Base-by-base conservation (phyloP, 1,140 invertebrate genomes). In the Penaeus vannamei region DNA sequence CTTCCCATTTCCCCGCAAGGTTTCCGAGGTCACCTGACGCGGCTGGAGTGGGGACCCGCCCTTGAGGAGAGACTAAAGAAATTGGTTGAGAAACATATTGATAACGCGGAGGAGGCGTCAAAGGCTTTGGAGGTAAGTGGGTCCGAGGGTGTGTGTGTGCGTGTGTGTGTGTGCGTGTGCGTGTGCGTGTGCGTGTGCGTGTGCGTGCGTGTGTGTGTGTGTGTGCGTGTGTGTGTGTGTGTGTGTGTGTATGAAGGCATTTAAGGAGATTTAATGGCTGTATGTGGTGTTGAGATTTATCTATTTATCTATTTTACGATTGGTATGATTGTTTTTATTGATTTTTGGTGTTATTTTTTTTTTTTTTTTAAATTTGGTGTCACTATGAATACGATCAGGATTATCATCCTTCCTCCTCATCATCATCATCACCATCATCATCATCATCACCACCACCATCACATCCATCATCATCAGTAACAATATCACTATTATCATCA, bases 21-120 rank as follows among this genome's bases (percentile, higher is more conserved):
- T 92, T 95, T 95, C 92, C 94, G 95, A 90, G 95, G 95, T 2
- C 95, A 95, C 91, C 95, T 94, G 1, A 95, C 95, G 5, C 92
- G 95, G 36, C 94, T 95, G 89, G 94, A 95, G 91, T 95, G 95
- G 92, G 95, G 95, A 17, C 94, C 94, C 69, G 93, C 94, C 26
- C 92, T 94, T 36, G 94, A 95, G 87, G 94, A 91, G 91, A 94
- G 93, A 85, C 92, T 93, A 17, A 91, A 91, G 8, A 86, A 87
- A 91, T 81, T 93, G 93, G 80, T 92, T 92, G 64, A 93, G 93
- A 90, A 92, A 92, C 91, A 94, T 92, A 60, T 89, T n/a, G 90
- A 93, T 92, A 87, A 93, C 93, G 85, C 93, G 92, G 91, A 91
- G 91, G 91, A 91, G 91, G 94, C 90, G 91, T 93, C 32, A 42